phyloP scores from a whole-genome alignment of 2,113 vertebrate species.

The Hippoglossus stenolepis region DNA sequence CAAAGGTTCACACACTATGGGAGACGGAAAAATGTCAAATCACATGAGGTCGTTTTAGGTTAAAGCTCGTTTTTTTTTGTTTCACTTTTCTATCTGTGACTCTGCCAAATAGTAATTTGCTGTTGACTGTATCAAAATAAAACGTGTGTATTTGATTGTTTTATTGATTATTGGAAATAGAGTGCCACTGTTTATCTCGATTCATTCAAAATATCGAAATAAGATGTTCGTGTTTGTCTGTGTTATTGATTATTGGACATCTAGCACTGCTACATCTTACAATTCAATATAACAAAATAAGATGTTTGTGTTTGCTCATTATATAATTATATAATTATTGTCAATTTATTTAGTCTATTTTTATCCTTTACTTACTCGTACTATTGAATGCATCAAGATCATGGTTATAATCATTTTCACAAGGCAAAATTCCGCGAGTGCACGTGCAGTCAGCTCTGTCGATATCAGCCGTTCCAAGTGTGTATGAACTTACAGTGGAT shows the following conservation, averaged over 20 bases:
- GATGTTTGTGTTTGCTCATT: no score
- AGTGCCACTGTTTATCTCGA: neutral
- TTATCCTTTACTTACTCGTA: neutral
- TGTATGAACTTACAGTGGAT: constrained; percentile 71
- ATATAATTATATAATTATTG: no score
- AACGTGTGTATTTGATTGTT: neutral
- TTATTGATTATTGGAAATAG: neutral
- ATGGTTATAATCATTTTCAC: neutral
- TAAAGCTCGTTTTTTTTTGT: neutral
- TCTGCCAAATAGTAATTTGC: neutral
- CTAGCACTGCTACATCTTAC: no score
- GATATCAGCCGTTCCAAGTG: constrained; percentile 13
- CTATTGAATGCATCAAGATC: neutral
- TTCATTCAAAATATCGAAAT: no score
- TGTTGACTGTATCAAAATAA: neutral
- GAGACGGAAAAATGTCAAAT: neutral
- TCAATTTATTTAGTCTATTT: neutral
- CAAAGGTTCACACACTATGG: neutral
- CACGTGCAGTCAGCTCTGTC: constrained; percentile 10
- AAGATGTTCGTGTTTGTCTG: no score
- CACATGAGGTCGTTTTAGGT: neutral
- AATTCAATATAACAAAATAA: no score
- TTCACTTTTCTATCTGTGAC: neutral
- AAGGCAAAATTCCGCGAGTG: neutral
- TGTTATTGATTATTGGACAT: no score